These are phyloP conservation scores for Fringilla coelebs DNA, from an alignment of 2,797 vertebrate genomes.

Conservation along the genomic window DNA sequence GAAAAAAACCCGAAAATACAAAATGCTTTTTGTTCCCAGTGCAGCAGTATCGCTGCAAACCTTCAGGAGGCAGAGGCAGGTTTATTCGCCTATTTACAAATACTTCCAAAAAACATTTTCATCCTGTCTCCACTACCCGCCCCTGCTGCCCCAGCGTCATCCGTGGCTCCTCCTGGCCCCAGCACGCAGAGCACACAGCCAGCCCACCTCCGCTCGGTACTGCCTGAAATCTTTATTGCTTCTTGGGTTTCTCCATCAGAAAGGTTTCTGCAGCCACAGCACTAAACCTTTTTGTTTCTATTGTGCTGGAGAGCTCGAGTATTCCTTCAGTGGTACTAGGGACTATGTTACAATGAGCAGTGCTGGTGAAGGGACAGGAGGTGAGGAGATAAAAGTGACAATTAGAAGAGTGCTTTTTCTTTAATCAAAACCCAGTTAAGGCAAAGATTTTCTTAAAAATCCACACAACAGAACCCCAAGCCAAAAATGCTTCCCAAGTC, in stretches of 20 bases:
- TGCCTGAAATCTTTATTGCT: neutral
- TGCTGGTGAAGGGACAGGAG: neutral
- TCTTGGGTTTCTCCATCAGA: neutral
- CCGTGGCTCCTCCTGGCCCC: neutral
- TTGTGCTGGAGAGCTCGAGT: neutral
- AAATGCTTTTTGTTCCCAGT: too few species aligned
- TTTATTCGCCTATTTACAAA: neutral
- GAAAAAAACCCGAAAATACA: accelerated
- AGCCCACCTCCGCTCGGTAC: neutral
- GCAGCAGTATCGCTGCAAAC: neutral
- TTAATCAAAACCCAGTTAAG: neutral
- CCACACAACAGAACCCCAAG: neutral
- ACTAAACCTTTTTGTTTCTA: neutral
- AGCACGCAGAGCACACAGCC: accelerated
- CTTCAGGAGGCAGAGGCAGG: neutral
- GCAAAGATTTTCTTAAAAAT: neutral
- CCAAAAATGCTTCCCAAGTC: neutral
- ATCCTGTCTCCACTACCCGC: accelerated
- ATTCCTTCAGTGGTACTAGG: neutral
- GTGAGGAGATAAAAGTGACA: neutral
- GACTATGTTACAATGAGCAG: neutral
- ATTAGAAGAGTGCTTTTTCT: neutral
- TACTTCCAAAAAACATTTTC: neutral
- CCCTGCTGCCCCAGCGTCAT: neutral
- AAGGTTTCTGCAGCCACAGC: neutral